Evolutionary conservation across 2,888 invertebrate species (phyloP).

Genomic region (Lepidocyrtoides sp.): DNA sequence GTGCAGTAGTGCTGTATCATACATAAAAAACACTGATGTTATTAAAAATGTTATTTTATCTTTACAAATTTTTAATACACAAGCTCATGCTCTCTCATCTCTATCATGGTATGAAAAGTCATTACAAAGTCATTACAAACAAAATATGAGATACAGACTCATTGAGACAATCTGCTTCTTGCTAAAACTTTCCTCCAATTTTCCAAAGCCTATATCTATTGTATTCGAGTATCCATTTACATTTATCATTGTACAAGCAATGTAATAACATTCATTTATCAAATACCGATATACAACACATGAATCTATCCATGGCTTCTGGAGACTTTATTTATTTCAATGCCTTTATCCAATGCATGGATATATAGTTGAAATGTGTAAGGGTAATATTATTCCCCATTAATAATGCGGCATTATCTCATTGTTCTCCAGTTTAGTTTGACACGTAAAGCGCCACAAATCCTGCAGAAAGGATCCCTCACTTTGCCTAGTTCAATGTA

Average conservation of each 20-base stretch:
- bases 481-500: too few species aligned
- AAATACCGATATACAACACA: too few species aligned
- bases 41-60: background rate
- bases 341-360: too few species aligned
- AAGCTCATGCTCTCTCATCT: background rate
- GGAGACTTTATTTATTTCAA: too few species aligned
- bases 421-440: conserved; percentile 37
- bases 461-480: conserved; percentile 16
- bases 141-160: background rate
- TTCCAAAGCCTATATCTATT: background rate
- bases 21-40: background rate
- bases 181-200: too few species aligned
- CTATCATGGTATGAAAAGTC: background rate
- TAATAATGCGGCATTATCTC: background rate
- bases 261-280: too few species aligned
- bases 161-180: background rate
- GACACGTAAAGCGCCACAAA: conserved; percentile 31
- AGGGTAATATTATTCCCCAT: background rate
- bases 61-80: too few species aligned
- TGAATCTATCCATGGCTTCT: too few species aligned
- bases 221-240: background rate
- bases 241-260: too few species aligned
- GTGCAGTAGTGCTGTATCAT: too few species aligned
- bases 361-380: too few species aligned
- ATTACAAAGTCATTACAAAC: conserved; percentile 41